phyloP scores from a whole-genome alignment of 2,888 invertebrate genomes.

The Drosophila aldrichi region DNA sequence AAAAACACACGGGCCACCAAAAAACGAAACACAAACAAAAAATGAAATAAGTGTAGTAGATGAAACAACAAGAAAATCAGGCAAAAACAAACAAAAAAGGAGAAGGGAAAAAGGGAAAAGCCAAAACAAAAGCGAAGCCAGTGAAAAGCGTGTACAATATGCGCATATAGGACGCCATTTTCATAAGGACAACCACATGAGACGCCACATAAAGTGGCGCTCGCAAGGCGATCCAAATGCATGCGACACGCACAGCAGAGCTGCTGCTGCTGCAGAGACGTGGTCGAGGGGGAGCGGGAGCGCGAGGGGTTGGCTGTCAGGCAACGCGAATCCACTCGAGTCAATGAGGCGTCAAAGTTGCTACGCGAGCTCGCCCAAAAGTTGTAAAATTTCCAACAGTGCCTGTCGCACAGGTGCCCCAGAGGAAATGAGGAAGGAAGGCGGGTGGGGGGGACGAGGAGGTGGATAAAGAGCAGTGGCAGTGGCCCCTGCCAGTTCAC shows the following conservation, averaged over 20 bases:
- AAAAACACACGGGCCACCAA: conserved; percentile 65
- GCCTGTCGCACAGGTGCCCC: conserved; percentile 70
- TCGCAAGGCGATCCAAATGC: conserved; percentile 75
- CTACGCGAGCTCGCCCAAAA: conserved; percentile 73
- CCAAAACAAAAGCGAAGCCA: conserved; percentile 46
- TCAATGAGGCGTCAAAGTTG: conserved; percentile 81
- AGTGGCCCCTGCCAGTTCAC: conserved; percentile 3
- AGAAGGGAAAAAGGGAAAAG: conserved; percentile 1
- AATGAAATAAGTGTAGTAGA: conserved; percentile 20
- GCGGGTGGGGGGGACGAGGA: neutral
- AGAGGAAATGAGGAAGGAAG: neutral
- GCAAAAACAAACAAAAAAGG: conserved; percentile 21
- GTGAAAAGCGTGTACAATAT: conserved; percentile 73
- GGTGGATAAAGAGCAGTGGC: neutral
- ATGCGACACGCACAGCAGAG: conserved; percentile 65
- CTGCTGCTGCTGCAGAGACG: neutral
- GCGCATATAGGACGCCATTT: conserved; percentile 67
- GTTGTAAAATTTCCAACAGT: conserved; percentile 81
- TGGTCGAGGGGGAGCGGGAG: neutral
- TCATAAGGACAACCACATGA: conserved; percentile 52
- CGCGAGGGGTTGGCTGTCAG: conserved; percentile 2
- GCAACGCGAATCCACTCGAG: conserved; percentile 68
- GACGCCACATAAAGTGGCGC: conserved; percentile 63
- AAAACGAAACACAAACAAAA: conserved; percentile 30
- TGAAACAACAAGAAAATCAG: conserved; percentile 12